Base-by-base conservation (phyloP, 2,113 vertebrate genomes). In the Lampris incognitus region DNA sequence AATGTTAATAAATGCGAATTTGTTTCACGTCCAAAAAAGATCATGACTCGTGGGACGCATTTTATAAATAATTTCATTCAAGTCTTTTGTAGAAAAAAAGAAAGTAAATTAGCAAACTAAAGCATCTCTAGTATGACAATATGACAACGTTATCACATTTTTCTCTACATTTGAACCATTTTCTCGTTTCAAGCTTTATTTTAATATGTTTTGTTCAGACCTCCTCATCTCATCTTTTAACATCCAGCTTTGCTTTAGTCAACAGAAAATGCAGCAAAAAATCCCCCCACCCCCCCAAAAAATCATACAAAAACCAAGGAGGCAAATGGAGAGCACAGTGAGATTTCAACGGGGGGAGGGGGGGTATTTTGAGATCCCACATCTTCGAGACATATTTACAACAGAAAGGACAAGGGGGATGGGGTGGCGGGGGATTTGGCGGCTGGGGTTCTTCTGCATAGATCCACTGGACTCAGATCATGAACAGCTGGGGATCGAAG, bases 51-150 rank as follows among this genome's bases (percentile, higher is more conserved):
- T 92, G 90, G 91, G 91, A 93, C 91, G 89, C 86, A 88, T 90
- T 92, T 94, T 94, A 94, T 92, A 94, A 94, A 94, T 94, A 92
- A 93, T 94, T 93, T 94, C 89, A 93, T 93, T 88, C 91, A 93
- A 92, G 89, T 93, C 87, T 91, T 93, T 91, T 92, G 90, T 93
- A 92, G 87, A 93, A 93, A 93, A 93, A 93, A 92, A 90, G 85
- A 94, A 93, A 94, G 87, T 85, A 92, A 93, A 91, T 84, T 90
- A 87, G 91, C 88, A 91, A 94, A 93, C 91, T 93, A 93, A 94
- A 94, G 92, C 91, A 92, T 94, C 91, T 93, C 91, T 94, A 91
- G 89, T 92, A 92, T 94, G 93, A 94, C 90, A 92, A 92, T 93
- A 88, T 94, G 92, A 94, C 91, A 92, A 91, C 89, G 87, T 85